Conservation (phyloP, 64 coral and sea anemone species). For the Porites lutea region DNA sequence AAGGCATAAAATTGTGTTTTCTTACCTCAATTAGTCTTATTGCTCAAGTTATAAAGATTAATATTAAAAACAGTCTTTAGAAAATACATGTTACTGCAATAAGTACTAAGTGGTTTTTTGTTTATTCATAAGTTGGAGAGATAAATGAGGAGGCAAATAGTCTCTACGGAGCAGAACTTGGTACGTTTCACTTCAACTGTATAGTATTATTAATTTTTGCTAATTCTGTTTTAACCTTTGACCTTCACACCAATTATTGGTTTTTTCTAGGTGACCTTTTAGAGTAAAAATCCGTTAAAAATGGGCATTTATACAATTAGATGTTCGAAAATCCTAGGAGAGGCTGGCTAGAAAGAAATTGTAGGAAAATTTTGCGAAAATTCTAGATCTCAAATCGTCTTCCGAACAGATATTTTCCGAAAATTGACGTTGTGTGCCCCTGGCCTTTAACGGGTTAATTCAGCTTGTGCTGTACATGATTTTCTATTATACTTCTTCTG, state of each 20-base stretch:
- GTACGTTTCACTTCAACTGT: neutral
- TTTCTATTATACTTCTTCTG: neutral
- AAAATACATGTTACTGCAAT: neutral
- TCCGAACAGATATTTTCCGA: no score
- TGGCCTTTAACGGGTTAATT: no score
- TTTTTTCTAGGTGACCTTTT: no score
- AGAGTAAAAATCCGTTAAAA: no score
- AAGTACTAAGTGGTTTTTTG: neutral
- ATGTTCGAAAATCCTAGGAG: no score
- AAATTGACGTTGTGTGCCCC: no score
- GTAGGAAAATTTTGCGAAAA: no score
- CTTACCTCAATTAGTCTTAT: conserved; percentile 21
- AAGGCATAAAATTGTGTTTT: conserved; percentile 16
- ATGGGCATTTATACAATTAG: no score
- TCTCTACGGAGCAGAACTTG: conserved; percentile 8
- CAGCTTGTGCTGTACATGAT: no score
- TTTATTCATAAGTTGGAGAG: conserved; percentile 28
- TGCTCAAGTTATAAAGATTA: neutral
- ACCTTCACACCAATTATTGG: neutral
- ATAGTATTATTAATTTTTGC: neutral
- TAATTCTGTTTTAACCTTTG: neutral
- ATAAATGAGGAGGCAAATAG: conserved; percentile 21
- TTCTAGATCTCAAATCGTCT: no score
- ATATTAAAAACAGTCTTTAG: neutral
- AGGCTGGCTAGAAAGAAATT: no score